Percentiles rank a stretch among this genome's conserved stretches.
Conservation (phyloP, 2,888 invertebrate genomes). For the Dimorphilus gyrociliatus region DNA sequence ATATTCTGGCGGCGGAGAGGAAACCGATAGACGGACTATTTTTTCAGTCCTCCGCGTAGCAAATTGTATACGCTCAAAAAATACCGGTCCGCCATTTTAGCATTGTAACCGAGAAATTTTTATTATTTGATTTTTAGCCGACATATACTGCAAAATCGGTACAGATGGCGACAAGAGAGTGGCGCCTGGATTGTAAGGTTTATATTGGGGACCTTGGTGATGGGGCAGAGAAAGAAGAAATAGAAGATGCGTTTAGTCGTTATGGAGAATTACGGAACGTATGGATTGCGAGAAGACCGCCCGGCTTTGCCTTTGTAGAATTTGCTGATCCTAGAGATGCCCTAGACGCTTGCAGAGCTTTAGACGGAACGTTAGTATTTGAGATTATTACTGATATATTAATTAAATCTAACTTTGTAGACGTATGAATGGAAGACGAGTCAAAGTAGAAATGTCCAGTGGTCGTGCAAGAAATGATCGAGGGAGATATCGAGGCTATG, state of each 20-base stretch:
- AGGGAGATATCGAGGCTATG: constrained; percentile 3
- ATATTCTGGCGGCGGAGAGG: too few relatives aligned
- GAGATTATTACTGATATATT: background rate
- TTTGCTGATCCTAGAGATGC: constrained; percentile 36
- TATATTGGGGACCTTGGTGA: constrained; percentile 81
- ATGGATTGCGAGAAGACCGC: constrained; percentile 83
- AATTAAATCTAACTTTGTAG: constrained; percentile 16
- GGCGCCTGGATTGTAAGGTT: constrained; percentile 74
- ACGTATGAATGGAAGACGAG: constrained; percentile 36
- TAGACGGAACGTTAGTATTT: constrained; percentile 35
- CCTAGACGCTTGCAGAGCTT: constrained; percentile 37
- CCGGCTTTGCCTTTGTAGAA: constrained; percentile 45
- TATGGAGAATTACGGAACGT: constrained; percentile 76
- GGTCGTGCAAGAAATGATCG: constrained; percentile 15
- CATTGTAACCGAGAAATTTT: too few relatives aligned
- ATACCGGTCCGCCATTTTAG: too few relatives aligned
- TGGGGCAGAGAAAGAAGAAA: constrained; percentile 72
- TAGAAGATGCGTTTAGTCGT: constrained; percentile 65
- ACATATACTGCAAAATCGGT: too few relatives aligned
- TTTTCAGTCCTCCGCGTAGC: too few relatives aligned
- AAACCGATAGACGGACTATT: too few relatives aligned
- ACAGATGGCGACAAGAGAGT: too few relatives aligned
- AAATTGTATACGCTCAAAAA: too few relatives aligned
- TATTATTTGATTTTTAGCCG: too few relatives aligned
- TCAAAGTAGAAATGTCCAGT: constrained; percentile 36